These are phyloP conservation scores for Panopea generosa DNA, from an alignment of 2,888 invertebrate genomes.

Conservation along the genomic window DNA sequence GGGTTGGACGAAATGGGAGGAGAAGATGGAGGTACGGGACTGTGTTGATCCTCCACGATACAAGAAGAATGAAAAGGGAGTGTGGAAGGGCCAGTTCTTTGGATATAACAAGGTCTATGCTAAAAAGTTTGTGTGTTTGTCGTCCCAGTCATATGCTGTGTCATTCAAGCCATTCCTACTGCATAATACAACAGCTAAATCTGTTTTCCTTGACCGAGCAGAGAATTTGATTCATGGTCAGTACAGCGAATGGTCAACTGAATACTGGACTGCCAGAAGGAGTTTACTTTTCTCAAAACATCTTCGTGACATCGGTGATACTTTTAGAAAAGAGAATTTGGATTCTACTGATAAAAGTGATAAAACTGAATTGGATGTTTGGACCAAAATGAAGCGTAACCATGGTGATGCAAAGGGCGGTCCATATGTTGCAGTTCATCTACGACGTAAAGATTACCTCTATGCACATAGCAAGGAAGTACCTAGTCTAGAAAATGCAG, in stretches of 20 bases:
- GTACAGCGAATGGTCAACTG: conserved; percentile 89
- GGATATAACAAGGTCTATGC: conserved; percentile 90
- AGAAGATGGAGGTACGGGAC: conserved; percentile 90
- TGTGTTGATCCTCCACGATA: conserved; percentile 86
- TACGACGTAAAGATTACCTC: conserved; percentile 95
- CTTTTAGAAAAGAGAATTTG: conserved; percentile 89
- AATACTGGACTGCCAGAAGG: conserved; percentile 86
- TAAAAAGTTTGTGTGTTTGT: conserved; percentile 90
- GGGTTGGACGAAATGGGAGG: conserved; percentile 94
- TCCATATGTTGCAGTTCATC: conserved; percentile 93
- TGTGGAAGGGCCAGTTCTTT: conserved; percentile 88
- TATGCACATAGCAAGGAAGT: conserved; percentile 90
- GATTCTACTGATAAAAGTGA: conserved; percentile 89
- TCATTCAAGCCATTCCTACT: conserved; percentile 86
- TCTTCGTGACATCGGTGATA: conserved; percentile 89
- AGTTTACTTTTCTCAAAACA: conserved; percentile 95
- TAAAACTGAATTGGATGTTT: conserved; percentile 88
- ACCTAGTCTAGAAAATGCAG: conserved; percentile 92
- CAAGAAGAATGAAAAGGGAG: conserved; percentile 76
- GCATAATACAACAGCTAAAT: conserved; percentile 82
- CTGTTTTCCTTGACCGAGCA: conserved; percentile 81
- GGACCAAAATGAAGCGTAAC: conserved; percentile 86
- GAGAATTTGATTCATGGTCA: conserved; percentile 86
- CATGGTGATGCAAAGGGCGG: conserved; percentile 85
- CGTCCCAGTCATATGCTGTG: conserved; percentile 90